Evolutionary conservation across 1,140 invertebrate species (phyloP), one percentile per base, ranked within the genome.

Genomic region (Probaryconus sp.): DNA sequence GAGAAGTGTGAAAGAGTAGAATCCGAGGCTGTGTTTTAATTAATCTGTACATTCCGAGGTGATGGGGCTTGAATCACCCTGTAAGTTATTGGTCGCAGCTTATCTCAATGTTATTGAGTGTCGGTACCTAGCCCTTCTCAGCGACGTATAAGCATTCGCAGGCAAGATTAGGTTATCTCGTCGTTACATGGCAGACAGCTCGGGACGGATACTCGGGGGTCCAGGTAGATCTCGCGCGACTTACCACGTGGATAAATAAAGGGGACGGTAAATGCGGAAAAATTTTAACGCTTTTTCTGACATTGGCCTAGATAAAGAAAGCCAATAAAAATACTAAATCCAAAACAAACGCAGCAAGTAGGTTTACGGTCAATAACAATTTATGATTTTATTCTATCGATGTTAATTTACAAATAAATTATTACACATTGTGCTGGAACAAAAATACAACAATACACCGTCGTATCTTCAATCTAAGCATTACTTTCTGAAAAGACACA

Each of bases 131-230:
- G 78, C 74, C 76, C 79, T 76, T 65, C 20, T 72, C 79, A 69
- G 72, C 70, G 17, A 31, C 50, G 70, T 68, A 73, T 71, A 75
- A 82, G 76, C 76, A 80, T 84, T 83, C 77, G 77, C 81, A 79
- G 71, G 71, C 67, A 51, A 79, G 83, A 84, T 85, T 83, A 85
- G 80, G 79, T 85, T 83, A 83, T 85, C 82, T 81, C 43, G 11
- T 70, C 24, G 72, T 80, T 80, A 69, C 77, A 72, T 71, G 74
- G 72, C 69, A 74, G 78, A 77, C 68, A 61, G 81, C 13, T 48
- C 43, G 20, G 51, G 45, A 63, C 48, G 37, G 21, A 37, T 51
- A 43, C 37, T 17, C 16, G 37, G 47, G 13, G 40, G 40, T 60
- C 43, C 37, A 38, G 56, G 56, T 48, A 61, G 56, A 61, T 61